These are phyloP conservation scores for Nipponia nippon DNA, from an alignment of 2,113 vertebrate genomes.

Conservation along the genomic window DNA sequence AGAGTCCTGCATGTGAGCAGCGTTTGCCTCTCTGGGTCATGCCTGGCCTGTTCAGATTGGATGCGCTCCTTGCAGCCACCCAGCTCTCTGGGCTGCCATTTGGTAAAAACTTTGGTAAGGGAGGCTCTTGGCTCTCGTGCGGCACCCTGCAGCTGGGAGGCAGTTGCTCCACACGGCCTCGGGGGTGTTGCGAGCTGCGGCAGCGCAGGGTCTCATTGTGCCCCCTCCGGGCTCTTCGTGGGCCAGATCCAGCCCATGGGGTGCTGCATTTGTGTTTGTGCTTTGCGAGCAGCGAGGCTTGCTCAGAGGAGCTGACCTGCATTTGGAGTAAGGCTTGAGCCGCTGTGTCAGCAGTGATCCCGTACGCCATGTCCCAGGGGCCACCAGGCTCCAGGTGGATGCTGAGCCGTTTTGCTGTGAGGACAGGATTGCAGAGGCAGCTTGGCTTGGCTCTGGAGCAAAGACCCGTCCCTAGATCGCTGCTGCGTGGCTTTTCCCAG, in stretches of 20 bases:
- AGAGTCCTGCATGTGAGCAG: neutral
- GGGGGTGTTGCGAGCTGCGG: neutral
- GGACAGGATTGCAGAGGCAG: neutral
- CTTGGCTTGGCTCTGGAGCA: neutral
- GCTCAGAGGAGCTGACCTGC: neutral
- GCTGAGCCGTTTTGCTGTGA: fast-evolving
- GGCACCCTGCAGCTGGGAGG: neutral
- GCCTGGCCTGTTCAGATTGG: neutral
- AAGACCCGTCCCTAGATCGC: neutral
- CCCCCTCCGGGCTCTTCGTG: fast-evolving
- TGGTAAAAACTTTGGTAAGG: fast-evolving
- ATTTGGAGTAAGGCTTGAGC: neutral
- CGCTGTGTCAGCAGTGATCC: neutral
- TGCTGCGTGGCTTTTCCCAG: fast-evolving
- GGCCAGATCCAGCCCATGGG: fast-evolving
- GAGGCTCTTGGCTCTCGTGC: fast-evolving
- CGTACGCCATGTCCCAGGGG: fast-evolving
- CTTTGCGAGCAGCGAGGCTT: neutral
- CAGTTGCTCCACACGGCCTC: fast-evolving
- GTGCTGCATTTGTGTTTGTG: neutral
- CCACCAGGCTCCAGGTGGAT: fast-evolving
- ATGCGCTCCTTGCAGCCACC: fast-evolving
- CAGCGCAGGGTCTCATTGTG: fast-evolving
- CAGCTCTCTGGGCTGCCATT: neutral
- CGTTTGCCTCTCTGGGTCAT: neutral